A percentile compares a stretch with the other conserved stretches of the same genome.
Conservation (phyloP, 2,888 invertebrate species). For the Rhimphoctona megacephalus region DNA sequence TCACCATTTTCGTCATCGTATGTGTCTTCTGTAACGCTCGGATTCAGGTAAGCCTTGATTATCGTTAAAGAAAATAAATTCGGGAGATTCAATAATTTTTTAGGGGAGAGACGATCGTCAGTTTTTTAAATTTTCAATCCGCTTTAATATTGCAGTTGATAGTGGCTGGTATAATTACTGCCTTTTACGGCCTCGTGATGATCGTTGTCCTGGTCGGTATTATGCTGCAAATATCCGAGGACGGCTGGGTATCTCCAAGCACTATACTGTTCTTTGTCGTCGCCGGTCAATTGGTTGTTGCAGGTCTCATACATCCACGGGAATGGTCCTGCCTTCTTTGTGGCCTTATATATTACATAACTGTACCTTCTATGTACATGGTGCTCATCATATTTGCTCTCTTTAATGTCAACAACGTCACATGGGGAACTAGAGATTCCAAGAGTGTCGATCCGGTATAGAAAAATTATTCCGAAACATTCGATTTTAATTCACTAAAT, state of each 20-base stretch:
- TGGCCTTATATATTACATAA: constrained; percentile 93
- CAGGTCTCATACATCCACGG: constrained; percentile 91
- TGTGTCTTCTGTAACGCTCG: constrained; percentile 90
- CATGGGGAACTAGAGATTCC: constrained; percentile 97
- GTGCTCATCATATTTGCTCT: constrained; percentile 95
- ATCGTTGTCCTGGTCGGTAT: constrained; percentile 94
- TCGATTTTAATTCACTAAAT: too few species aligned
- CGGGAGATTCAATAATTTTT: background rate
- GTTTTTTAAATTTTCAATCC: background rate
- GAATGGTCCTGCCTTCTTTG: constrained; percentile 92
- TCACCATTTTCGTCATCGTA: constrained; percentile 88
- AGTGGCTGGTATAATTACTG: constrained; percentile 91
- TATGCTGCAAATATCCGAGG: constrained; percentile 91
- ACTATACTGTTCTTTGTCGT: constrained; percentile 93
- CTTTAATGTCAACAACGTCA: constrained; percentile 96
- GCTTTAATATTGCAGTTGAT: constrained; percentile 86
- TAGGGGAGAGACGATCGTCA: too few species aligned
- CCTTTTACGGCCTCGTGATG: constrained; percentile 93
- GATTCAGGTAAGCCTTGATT: constrained; percentile 87
- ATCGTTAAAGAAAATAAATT: background rate
- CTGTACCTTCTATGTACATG: constrained; percentile 98
- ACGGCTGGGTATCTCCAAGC: constrained; percentile 93
- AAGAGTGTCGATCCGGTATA: constrained; percentile 57
- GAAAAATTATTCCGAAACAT: background rate
- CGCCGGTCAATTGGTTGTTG: constrained; percentile 87